A percentile compares a stretch with the other conserved stretches of the same genome.
These are phyloP conservation scores for Ectobius pallidus DNA, from an alignment of 2,888 invertebrate species.

Conservation along the genomic window DNA sequence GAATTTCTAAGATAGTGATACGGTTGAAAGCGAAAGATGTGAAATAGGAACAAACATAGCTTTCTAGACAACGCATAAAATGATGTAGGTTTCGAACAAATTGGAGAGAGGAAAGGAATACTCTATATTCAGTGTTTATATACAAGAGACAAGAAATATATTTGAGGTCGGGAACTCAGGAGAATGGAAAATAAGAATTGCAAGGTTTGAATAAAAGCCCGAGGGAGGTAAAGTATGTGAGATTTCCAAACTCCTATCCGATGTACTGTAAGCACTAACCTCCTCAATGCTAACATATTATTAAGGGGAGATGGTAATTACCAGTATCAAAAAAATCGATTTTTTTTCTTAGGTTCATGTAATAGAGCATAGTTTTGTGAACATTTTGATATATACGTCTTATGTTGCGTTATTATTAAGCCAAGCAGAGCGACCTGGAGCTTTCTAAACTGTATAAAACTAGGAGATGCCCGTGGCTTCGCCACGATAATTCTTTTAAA, in stretches of 20 bases:
- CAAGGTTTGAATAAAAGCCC: background rate
- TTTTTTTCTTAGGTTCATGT: no score
- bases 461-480: no score
- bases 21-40: background rate
- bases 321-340: no score
- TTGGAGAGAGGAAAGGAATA: background rate
- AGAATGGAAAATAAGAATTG: background rate
- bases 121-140: background rate
- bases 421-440: no score
- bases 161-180: background rate
- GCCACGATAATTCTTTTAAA: no score
- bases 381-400: no score
- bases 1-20: background rate
- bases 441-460: no score
- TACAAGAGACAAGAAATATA: background rate
- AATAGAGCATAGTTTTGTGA: no score
- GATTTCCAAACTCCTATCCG: background rate
- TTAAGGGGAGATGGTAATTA: no score
- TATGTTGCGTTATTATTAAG: no score
- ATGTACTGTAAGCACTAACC: background rate
- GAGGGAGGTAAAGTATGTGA: no score
- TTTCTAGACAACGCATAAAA: background rate
- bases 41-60: background rate
- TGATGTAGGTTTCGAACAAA: background rate
- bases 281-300: background rate